Evolutionary conservation across 2,113 vertebrate genomes (phyloP).

Genomic region (Pseudorasbora parva): DNA sequence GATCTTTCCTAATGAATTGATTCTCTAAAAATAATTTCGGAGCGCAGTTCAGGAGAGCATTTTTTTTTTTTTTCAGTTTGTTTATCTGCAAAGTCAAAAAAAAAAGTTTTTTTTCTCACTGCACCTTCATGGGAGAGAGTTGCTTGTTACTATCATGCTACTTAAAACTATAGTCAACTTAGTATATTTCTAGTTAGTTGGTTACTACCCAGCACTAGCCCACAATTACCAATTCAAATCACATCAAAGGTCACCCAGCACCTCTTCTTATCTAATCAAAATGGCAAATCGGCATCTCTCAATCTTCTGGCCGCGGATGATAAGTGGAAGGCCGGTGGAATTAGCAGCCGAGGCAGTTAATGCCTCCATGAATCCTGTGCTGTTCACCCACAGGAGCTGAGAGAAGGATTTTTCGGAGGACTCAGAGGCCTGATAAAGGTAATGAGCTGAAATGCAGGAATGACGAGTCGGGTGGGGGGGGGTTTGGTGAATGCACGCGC

Average conservation of each 20-base stretch:
- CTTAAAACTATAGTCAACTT: background rate
- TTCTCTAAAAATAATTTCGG: too few relatives aligned
- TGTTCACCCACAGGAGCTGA: constrained; percentile 32
- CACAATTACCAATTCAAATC: background rate
- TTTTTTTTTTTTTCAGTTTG: too few relatives aligned
- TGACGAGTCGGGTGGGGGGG: constrained; percentile 29
- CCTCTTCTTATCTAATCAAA: constrained; percentile 43
- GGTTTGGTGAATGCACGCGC: too few relatives aligned
- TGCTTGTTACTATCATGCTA: background rate
- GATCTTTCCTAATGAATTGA: too few relatives aligned
- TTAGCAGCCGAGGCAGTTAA: constrained; percentile 12
- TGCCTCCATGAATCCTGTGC: constrained; percentile 18
- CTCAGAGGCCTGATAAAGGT: constrained; percentile 49
- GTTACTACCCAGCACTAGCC: background rate
- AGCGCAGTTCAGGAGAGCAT: background rate
- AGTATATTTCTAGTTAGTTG: background rate
- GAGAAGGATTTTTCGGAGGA: constrained; percentile 41
- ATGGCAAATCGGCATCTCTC: constrained; percentile 9
- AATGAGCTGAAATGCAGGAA: constrained; percentile 56
- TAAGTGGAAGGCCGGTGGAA: constrained; percentile 21
- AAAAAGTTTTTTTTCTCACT: too few relatives aligned
- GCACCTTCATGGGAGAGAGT: background rate
- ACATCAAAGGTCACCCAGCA: constrained; percentile 25
- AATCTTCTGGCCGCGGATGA: constrained; percentile 22
- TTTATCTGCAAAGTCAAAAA: background rate